Evolutionary conservation across 2,113 vertebrate species (phyloP), one percentile per base, ranked within the genome.

Genomic region (Alligator mississippiensis): DNA sequence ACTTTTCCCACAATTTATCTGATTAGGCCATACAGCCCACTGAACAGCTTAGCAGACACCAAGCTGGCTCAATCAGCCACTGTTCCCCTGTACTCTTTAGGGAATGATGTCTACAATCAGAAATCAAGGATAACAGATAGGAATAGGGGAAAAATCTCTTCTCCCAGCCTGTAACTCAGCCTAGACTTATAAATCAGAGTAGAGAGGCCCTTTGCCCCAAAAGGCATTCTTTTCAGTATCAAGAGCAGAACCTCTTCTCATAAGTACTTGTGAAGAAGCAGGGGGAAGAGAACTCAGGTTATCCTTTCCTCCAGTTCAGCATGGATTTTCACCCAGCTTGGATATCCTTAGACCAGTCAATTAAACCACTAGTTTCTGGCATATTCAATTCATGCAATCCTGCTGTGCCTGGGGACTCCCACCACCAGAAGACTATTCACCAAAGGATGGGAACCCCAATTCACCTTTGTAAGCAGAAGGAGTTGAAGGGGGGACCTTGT

Each of bases 361-460:
- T 21, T 18, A 68, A 34, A 24, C 34, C 34, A 24, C 34, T 30
- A 3, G 17, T 6, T 72, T 72, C 34, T 72, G 30, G 8, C 70
- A 72, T 5, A 47, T 38, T 22, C 12, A 38, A 47, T 38, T 22
- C 12, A 38, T 34, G 22, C 30, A 6, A 34, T 38, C n/a, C 77
- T 38, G n/a, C 59, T 25, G 34, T 10, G 3, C 9, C 4, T 16
- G 19, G 5, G 9, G 10, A 47, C 19, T 9, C 2, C 85, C 27
- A 68, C 1, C 72, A 77, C 3, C 7, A 0, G 5, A 22, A 83
- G 9, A 58, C 12, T 0, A 9, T 30, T 28, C 14, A 58, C 24
- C 27, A 4, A 12, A 2, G 59, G 55, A 34, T 3, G 47, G 3
- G 66, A 54, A 30, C 68, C 28, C 78, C 2, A 1, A 6, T 54